Conservation (phyloP, 2,888 invertebrate genomes). For the Trachelus tabidus region DNA sequence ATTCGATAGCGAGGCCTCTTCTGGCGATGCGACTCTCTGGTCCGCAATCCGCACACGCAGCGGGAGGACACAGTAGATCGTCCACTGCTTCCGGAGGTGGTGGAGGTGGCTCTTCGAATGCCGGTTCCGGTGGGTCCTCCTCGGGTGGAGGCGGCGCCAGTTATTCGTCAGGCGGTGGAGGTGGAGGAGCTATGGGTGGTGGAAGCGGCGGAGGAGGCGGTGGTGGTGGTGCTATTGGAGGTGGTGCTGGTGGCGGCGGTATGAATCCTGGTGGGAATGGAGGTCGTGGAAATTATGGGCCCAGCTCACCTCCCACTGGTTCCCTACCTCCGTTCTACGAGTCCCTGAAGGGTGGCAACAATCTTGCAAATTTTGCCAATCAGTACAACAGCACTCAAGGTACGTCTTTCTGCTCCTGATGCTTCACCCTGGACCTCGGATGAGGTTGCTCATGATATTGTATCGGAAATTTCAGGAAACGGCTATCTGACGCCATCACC, state of each 20-base stretch:
- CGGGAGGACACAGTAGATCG: constrained; percentile 83
- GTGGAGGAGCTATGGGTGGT: constrained; percentile 68
- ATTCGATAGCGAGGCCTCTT: constrained; percentile 59
- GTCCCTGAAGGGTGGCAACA: constrained; percentile 84
- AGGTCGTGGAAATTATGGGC: constrained; percentile 83
- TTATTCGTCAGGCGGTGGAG: constrained; percentile 70
- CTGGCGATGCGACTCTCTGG: constrained; percentile 59
- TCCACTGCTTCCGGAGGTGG: constrained; percentile 64
- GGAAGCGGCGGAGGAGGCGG: constrained; percentile 69
- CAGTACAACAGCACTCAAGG: constrained; percentile 71
- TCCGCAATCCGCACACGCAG: constrained; percentile 63
- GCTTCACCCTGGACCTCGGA: not conserved
- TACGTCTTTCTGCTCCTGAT: constrained; percentile 20
- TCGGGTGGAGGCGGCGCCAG: constrained; percentile 61
- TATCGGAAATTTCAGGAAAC: constrained; percentile 63
- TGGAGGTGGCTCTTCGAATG: constrained; percentile 30
- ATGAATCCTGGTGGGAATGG: constrained; percentile 81
- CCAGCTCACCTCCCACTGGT: constrained; percentile 88
- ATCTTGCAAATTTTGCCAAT: constrained; percentile 73
- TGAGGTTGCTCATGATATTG: not conserved
- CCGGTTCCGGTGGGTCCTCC: constrained; percentile 47
- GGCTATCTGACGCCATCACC: constrained; percentile 78
- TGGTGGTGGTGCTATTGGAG: constrained; percentile 70
- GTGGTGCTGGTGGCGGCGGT: constrained; percentile 81
- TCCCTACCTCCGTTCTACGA: constrained; percentile 91